Percentiles rank a stretch among this genome's conserved stretches.
Evolutionary conservation across 2,113 vertebrate genomes (phyloP).

Genomic region (Orcinus orca): DNA sequence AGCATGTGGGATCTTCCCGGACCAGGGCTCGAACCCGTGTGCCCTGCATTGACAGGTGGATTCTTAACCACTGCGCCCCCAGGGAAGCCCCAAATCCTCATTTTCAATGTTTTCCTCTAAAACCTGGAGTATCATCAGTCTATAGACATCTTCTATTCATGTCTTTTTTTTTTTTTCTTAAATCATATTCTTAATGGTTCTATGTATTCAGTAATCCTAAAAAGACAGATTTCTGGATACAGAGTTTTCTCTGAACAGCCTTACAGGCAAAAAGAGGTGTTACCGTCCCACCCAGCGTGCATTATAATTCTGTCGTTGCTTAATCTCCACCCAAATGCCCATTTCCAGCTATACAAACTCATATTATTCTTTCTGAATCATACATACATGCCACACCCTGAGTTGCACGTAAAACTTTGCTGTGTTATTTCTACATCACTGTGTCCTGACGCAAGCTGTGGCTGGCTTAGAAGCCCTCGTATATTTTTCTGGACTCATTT

Average conservation of each 20-base stretch:
- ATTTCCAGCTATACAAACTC: constrained; percentile 76
- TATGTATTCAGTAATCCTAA: constrained; percentile 42
- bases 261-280: constrained; percentile 56
- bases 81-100: not conserved
- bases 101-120: not conserved
- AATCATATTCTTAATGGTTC: constrained; percentile 48
- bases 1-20: not conserved
- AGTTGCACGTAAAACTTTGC: constrained; percentile 73
- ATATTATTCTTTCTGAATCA: constrained; percentile 80
- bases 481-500: not conserved
- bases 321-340: constrained; percentile 78
- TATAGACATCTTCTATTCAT: not conserved
- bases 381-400: constrained; percentile 70
- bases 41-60: not conserved
- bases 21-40: not conserved
- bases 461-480: constrained; percentile 54
- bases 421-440: constrained; percentile 66
- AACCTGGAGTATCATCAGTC: not conserved
- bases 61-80: not conserved
- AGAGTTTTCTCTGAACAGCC: constrained; percentile 60
- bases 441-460: constrained; percentile 20
- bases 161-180: not conserved
- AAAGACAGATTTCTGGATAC: constrained; percentile 52
- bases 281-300: constrained; percentile 63
- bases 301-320: constrained; percentile 73